Percentiles rank a stretch among this genome's conserved stretches.
Conservation (phyloP, 2,797 vertebrate species). For the Limosa lapponica region DNA sequence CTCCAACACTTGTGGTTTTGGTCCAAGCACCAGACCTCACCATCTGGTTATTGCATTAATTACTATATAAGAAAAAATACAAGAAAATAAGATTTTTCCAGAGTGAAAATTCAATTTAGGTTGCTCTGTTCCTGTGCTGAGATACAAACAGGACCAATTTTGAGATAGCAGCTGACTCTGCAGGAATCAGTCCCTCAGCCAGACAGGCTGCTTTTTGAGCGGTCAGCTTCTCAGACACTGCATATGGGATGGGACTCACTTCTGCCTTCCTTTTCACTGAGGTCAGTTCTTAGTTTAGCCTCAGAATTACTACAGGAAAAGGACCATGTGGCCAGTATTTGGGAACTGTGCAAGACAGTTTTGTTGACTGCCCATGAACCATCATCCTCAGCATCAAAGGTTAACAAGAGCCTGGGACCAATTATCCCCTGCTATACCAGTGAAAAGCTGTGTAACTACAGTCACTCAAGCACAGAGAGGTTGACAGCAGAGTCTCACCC, state of each 20-base stretch:
- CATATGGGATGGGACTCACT: background rate
- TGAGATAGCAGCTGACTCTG: background rate
- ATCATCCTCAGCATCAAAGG: background rate
- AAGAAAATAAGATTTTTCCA: background rate
- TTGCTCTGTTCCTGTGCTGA: background rate
- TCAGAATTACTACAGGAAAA: background rate
- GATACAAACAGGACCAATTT: background rate
- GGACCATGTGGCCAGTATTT: background rate
- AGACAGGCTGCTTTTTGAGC: background rate
- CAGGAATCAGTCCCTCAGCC: background rate
- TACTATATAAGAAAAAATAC: background rate
- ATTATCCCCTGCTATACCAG: background rate
- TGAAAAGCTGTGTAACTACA: background rate
- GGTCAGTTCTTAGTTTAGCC: background rate
- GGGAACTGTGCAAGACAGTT: background rate
- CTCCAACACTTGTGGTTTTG: background rate
- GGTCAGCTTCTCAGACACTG: background rate
- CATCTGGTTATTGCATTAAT: background rate
- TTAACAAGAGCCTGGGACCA: background rate
- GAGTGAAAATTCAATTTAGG: background rate
- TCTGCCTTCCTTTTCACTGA: background rate
- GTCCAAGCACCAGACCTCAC: background rate
- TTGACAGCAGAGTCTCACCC: background rate
- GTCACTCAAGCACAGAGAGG: background rate
- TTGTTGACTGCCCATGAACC: background rate